Percentiles rank a stretch among this genome's conserved stretches.
Evolutionary conservation across 2,797 vertebrate genomes (phyloP).

Genomic region (Buphagus erythrorhynchus): DNA sequence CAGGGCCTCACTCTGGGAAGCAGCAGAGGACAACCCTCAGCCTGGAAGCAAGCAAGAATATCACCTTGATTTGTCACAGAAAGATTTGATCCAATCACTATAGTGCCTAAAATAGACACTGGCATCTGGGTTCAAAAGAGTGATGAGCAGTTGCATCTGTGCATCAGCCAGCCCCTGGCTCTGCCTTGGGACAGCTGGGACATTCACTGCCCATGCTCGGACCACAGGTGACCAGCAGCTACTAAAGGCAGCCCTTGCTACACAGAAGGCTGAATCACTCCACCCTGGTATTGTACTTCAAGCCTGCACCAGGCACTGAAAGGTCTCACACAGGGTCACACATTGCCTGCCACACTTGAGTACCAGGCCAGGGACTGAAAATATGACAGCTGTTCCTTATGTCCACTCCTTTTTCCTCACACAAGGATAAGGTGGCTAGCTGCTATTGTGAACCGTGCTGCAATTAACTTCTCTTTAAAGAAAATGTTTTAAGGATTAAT

Average conservation of each 20-base stretch:
- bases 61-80: not conserved
- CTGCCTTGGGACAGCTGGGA: not conserved
- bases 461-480: not conserved
- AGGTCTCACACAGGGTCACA: not conserved
- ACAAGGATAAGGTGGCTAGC: not conserved
- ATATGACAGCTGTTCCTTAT: not conserved
- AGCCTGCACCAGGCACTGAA: not conserved
- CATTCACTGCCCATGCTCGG: fast-evolving
- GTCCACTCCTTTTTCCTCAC: not conserved
- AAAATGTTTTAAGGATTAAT: not conserved
- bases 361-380: not conserved
- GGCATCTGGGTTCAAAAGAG: not conserved
- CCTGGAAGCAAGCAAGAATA: not conserved
- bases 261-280: not conserved
- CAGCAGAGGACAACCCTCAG: not conserved
- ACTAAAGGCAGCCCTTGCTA: not conserved
- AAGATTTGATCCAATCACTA: not conserved
- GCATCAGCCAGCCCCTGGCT: not conserved
- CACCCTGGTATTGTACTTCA: not conserved
- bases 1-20: not conserved
- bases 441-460: not conserved
- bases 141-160: not conserved
- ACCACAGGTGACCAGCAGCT: not conserved
- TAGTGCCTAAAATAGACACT: not conserved
- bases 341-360: too few relatives aligned